These are phyloP conservation scores for Sebastes taczanowskii DNA, from an alignment of 2,797 vertebrate species.

Conservation along the genomic window DNA sequence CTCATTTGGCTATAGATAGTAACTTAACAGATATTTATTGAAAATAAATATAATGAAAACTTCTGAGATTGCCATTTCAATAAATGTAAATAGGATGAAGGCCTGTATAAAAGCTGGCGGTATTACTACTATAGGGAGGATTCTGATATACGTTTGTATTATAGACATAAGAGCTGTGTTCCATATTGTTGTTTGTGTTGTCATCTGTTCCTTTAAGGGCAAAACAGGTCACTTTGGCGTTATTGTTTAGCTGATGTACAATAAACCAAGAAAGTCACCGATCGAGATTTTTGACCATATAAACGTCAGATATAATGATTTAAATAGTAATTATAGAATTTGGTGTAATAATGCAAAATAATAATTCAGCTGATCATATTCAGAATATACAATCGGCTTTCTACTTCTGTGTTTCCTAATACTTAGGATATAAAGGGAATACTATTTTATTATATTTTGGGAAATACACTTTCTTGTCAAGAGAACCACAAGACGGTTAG, in stretches of 20 bases:
- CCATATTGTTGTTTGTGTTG: constrained; percentile 41
- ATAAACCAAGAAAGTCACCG: constrained; percentile 53
- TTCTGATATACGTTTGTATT: constrained; percentile 48
- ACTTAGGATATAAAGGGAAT: background rate
- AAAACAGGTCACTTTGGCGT: constrained; percentile 60
- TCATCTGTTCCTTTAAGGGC: constrained; percentile 62
- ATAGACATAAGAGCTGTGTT: constrained; percentile 66
- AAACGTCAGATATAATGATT: background rate
- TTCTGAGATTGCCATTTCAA: no score
- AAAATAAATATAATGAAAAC: no score
- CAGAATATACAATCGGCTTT: background rate
- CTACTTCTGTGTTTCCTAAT: background rate
- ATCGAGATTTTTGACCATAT: background rate
- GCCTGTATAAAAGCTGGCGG: background rate
- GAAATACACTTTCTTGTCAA: background rate
- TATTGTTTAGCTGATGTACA: constrained; percentile 24
- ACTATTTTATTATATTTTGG: background rate
- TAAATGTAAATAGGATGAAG: background rate
- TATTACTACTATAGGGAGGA: background rate
- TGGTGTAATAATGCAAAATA: background rate
- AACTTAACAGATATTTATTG: no score
- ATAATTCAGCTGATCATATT: background rate
- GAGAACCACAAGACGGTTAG: background rate
- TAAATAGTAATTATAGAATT: background rate
- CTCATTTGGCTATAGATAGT: no score